A percentile compares a stretch with the other conserved stretches of the same genome.
phyloP scores from a whole-genome alignment of 2,113 vertebrate species.

The Otus sunia region DNA sequence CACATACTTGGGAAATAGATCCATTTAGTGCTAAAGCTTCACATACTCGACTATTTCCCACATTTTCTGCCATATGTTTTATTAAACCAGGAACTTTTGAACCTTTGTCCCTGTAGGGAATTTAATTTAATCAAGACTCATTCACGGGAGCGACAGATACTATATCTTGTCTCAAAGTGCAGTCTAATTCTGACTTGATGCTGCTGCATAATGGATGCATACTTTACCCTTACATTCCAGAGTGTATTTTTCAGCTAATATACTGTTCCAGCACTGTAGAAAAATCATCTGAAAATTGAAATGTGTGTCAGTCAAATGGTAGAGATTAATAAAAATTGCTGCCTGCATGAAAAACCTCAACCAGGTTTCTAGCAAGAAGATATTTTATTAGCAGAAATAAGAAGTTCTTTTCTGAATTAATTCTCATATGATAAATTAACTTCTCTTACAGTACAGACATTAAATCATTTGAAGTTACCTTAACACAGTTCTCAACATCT shows the following conservation, averaged over 20 bases:
- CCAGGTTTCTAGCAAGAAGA: constrained; percentile 31
- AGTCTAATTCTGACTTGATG: constrained; percentile 57
- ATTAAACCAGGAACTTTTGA: constrained; percentile 60
- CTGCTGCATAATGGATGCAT: constrained; percentile 60
- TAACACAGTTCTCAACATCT: neutral
- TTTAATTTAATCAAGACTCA: constrained; percentile 65
- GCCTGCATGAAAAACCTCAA: constrained; percentile 12
- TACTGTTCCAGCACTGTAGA: constrained; percentile 22
- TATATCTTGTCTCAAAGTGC: constrained; percentile 54
- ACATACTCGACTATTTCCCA: constrained; percentile 6
- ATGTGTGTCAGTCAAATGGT: constrained; percentile 46
- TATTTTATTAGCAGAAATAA: constrained; percentile 61
- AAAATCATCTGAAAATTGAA: constrained; percentile 50
- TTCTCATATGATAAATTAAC: constrained; percentile 53
- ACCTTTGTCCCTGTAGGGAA: constrained; percentile 49
- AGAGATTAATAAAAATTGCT: constrained; percentile 55
- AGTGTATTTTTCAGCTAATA: constrained; percentile 53
- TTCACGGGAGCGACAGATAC: constrained; percentile 39
- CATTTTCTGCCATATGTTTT: constrained; percentile 45
- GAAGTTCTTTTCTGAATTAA: constrained; percentile 41
- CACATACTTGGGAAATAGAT: neutral
- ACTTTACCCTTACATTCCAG: constrained; percentile 39
- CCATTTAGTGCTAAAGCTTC: neutral
- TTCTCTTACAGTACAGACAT: neutral
- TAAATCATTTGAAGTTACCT: constrained; percentile 39